These are phyloP conservation scores for Pilophorus perplexus DNA, from an alignment of 2,888 invertebrate species.

Conservation along the genomic window DNA sequence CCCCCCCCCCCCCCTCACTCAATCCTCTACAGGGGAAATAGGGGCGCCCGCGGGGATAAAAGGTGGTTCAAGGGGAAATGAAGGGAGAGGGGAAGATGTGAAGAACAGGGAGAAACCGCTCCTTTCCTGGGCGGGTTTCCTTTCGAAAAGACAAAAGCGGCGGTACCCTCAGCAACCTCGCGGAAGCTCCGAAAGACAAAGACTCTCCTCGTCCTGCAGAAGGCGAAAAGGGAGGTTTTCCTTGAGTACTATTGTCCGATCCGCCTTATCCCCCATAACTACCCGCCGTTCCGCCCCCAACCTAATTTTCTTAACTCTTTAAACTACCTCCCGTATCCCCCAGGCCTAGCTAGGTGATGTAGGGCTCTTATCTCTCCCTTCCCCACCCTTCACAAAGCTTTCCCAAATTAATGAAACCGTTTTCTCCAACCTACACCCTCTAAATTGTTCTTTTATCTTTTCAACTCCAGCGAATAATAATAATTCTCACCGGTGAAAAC, in stretches of 20 bases:
- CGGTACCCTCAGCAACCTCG: no score
- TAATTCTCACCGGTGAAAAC: slow-evolving; percentile 34
- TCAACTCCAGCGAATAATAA: slow-evolving; percentile 41
- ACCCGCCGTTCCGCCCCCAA: background rate
- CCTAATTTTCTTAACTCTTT: slow-evolving; percentile 40
- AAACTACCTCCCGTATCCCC: slow-evolving; percentile 9
- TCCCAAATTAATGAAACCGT: slow-evolving; percentile 39
- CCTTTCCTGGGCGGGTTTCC: background rate
- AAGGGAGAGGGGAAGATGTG: background rate
- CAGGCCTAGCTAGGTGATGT: slow-evolving; percentile 26
- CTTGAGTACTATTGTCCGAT: slow-evolving; percentile 23
- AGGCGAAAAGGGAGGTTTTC: slow-evolving; percentile 14
- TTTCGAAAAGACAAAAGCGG: background rate
- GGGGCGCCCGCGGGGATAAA: background rate
- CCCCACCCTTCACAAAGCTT: slow-evolving; percentile 25
- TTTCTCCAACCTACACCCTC: slow-evolving; percentile 29
- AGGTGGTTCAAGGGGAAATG: slow-evolving; percentile 1
- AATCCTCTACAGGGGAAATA: no score
- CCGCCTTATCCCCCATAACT: background rate
- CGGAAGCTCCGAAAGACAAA: slow-evolving; percentile 19
- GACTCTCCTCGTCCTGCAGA: background rate
- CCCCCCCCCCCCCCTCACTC: no score
- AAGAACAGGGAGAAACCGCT: slow-evolving; percentile 18
- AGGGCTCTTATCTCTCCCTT: slow-evolving; percentile 32
- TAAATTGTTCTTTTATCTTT: slow-evolving; percentile 43